Evolutionary conservation across 35 echinoderm and acorn worm species (phyloP).

Genomic region (Apostichopus parvimensis): DNA sequence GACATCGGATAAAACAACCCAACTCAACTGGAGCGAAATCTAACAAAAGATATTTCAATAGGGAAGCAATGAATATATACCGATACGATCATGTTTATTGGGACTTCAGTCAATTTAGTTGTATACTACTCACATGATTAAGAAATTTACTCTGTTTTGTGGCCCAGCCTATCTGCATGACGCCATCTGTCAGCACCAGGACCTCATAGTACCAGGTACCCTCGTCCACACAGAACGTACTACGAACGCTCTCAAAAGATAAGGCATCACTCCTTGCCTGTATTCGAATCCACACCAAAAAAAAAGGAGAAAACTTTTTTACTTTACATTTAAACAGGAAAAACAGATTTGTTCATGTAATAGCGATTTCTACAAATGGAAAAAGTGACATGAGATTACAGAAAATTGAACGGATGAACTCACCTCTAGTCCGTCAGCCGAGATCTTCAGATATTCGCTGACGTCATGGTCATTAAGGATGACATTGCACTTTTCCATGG

Average conservation of each 20-base stretch:
- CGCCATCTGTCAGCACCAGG: slow-evolving; percentile 86
- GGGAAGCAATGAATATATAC: no score
- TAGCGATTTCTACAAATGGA: background rate
- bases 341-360: background rate
- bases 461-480: slow-evolving; percentile 98
- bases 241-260: slow-evolving; percentile 98
- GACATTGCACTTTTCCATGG: slow-evolving; percentile 82
- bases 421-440: slow-evolving; percentile 91
- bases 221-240: slow-evolving; percentile 90
- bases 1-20: no score
- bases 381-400: background rate
- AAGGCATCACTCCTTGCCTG: slow-evolving; percentile 93
- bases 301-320: background rate
- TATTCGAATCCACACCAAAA: background rate
- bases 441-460: slow-evolving; percentile 97
- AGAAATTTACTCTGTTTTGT: slow-evolving; percentile 99
- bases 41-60: no score
- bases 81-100: no score
- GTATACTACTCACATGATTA: slow-evolving; percentile 81
- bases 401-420: slow-evolving; percentile 10
- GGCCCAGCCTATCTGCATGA: slow-evolving; percentile 99
- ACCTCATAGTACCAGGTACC: slow-evolving; percentile 97
- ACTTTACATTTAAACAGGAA: background rate
- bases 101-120: no score
- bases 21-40: no score